Percentiles rank a stretch among this genome's conserved stretches.
These are phyloP conservation scores for Pampusana beccarii DNA, from an alignment of 2,113 vertebrate species.

Conservation along the genomic window DNA sequence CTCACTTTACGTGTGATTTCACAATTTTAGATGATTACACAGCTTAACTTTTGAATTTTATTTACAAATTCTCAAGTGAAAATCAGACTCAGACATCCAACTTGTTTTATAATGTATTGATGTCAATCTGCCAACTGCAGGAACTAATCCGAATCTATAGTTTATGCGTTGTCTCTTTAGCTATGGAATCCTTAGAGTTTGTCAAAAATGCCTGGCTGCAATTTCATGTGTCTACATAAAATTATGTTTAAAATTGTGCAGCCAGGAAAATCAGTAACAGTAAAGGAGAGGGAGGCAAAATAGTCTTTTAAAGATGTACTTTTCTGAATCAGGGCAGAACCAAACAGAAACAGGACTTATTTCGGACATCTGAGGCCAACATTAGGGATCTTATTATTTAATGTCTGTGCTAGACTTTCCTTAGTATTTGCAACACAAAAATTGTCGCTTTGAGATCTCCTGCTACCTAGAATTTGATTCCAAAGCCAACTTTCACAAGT, in stretches of 20 bases:
- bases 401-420: neutral
- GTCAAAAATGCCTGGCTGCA: neutral
- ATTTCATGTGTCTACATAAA: neutral
- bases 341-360: neutral
- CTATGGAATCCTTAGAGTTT: neutral
- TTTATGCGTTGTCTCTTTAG: neutral
- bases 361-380: neutral
- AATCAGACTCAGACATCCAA: neutral
- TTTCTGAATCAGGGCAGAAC: neutral
- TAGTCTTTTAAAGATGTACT: neutral
- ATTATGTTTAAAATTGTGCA: neutral
- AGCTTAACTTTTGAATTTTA: neutral
- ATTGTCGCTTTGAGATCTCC: neutral
- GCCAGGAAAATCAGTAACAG: neutral
- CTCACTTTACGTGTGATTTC: neutral
- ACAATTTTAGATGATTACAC: neutral
- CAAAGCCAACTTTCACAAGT: neutral
- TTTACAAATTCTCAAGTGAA: neutral
- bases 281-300: neutral
- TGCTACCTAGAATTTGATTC: neutral
- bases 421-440: neutral
- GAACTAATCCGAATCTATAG: neutral
- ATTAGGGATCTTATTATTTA: neutral
- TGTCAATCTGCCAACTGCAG: neutral
- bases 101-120: neutral